Percentiles rank a stretch among this genome's conserved stretches.
These are phyloP conservation scores for Thymallus thymallus DNA, from an alignment of 2,113 vertebrate genomes.

Conservation along the genomic window DNA sequence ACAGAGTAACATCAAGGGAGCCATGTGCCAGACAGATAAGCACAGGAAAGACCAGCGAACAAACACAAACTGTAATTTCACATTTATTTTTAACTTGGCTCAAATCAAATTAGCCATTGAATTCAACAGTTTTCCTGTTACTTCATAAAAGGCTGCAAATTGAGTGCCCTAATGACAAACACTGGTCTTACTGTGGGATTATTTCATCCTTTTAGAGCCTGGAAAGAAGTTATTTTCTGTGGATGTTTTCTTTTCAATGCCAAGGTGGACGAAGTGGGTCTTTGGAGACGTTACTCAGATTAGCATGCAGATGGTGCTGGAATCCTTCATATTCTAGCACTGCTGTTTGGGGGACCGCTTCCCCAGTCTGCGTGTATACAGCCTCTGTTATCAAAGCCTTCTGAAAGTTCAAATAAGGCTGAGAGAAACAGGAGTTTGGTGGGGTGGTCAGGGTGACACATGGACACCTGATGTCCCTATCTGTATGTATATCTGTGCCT, in stretches of 20 bases:
- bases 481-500: neutral
- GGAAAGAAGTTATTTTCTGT: neutral
- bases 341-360: conserved; percentile 7
- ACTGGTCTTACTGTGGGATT: neutral
- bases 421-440: neutral
- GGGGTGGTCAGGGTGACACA: neutral
- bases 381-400: conserved; percentile 8
- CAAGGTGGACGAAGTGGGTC: conserved; percentile 6
- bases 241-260: neutral
- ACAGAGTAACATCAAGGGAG: neutral
- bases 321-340: conserved; percentile 25
- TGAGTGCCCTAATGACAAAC: neutral
- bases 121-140: neutral
- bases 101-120: conserved; percentile 1
- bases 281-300: conserved; percentile 20
- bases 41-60: neutral
- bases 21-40: neutral
- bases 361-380: neutral
- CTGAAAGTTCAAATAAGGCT: conserved; percentile 5
- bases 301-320: conserved; percentile 19
- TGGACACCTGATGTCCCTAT: neutral
- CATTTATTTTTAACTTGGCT: neutral
- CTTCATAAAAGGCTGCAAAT: neutral
- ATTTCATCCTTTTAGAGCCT: neutral
- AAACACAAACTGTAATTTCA: neutral